These are phyloP conservation scores for Poeciliopsis occidentalis DNA, from an alignment of 2,113 vertebrate genomes.

Conservation along the genomic window DNA sequence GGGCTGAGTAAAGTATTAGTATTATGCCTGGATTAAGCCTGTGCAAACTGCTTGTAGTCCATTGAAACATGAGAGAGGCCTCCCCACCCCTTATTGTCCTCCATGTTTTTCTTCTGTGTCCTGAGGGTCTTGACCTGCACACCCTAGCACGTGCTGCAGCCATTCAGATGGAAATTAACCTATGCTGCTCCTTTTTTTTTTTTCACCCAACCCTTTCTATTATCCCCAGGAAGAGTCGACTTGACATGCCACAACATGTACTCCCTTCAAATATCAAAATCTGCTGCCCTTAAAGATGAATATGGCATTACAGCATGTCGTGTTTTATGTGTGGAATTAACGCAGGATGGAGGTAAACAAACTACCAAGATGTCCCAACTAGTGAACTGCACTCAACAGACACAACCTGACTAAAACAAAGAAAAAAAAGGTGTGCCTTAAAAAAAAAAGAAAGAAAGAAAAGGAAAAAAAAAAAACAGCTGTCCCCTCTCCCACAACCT, in stretches of 20 bases:
- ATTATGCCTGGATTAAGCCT: conserved; percentile 54
- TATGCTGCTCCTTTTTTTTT: conserved; percentile 34
- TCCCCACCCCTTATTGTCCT: conserved; percentile 46
- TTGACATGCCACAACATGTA: conserved; percentile 34
- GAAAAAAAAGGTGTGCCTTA: conserved; percentile 19
- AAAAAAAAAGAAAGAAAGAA: conserved; percentile 19
- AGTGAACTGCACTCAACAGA: conserved; percentile 23
- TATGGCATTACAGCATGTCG: neutral
- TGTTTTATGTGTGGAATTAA: neutral
- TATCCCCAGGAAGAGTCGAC: neutral
- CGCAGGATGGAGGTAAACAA: neutral
- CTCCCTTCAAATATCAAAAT: neutral
- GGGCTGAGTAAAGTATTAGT: conserved; percentile 13
- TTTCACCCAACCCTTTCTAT: neutral
- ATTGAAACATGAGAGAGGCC: conserved; percentile 67
- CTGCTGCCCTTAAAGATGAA: neutral
- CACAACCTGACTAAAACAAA: conserved; percentile 48
- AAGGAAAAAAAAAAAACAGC: conserved; percentile 46
- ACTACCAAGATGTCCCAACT: neutral
- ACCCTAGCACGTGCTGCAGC: conserved; percentile 63
- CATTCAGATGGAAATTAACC: conserved; percentile 71
- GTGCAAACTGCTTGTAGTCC: conserved; percentile 64
- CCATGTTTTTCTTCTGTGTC: conserved; percentile 57
- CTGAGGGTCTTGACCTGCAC: conserved; percentile 63
- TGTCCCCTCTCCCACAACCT: conserved; percentile 40